Evolutionary conservation across 2,113 vertebrate genomes (phyloP), one percentile per base, ranked within the genome.

Genomic region (Picathartes gymnocephalus): DNA sequence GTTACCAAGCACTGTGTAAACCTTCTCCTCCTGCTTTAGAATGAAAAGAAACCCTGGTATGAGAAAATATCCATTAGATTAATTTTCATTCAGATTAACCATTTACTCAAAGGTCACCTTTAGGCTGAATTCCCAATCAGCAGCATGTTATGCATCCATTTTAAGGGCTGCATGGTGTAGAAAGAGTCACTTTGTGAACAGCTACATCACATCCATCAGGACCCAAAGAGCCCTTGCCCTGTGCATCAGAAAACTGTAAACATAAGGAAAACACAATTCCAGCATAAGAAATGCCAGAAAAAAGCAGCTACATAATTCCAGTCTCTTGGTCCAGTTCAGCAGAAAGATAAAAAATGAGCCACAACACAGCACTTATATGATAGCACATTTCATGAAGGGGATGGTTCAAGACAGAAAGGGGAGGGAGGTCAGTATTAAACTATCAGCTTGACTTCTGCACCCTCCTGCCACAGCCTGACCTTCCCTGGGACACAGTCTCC

Each of bases 321-420:
- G 11, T 28, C 50, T 30, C 28, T 40, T 69, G 77, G 62, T 27
- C 19, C 28, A 42, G 25, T n/a, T 50, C 30, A 61, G 30, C 35
- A 69, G 39, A 87, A 95, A 85, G 14, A 92, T 17, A 82, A 88
- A 64, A 39, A 62, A 35, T 23, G 53, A 88, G 33, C 42, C 40
- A 54, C 47, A 64, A 44, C 14, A 24, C 2, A 54, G 9, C 68
- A 45, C 74, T 69, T 39, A 33, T 0, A 24, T 28, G n/a, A 39
- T n/a, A 33, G 5, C 15, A 30, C 13, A 33, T 5, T 45, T 44
- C 10, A 21, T 5, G 27, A 35, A 74, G 47, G 39, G 33, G 13
- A 39, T 20, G 42, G 42, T 18, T 87, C 54, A 77, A 81, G 76
- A 21, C 11, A 83, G 44, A 79, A 60, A 27, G 86, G 50, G 18